Percentiles rank a stretch among this genome's conserved stretches.
Evolutionary conservation across 2,113 vertebrate genomes (phyloP).

Genomic region (Loxodonta africana): DNA sequence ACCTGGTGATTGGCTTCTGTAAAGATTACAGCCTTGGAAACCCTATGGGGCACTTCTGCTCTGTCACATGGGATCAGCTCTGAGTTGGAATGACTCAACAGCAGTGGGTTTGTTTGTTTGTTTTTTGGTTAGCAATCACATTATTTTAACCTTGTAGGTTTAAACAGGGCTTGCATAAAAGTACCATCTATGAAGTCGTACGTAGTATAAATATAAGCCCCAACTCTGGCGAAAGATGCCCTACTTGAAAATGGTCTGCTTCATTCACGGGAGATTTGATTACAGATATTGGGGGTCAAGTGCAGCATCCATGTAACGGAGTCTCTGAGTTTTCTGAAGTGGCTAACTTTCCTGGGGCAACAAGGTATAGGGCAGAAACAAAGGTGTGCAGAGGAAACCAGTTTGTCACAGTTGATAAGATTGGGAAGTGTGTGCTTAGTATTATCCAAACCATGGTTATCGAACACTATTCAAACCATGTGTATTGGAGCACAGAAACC

Average conservation of each 20-base stretch:
- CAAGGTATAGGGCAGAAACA: not conserved
- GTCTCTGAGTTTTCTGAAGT: not conserved
- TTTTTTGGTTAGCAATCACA: no score
- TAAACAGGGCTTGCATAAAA: not conserved
- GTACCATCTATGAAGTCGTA: not conserved
- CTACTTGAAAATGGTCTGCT: not conserved
- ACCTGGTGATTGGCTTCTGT: no score
- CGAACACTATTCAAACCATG: not conserved
- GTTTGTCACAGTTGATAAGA: not conserved
- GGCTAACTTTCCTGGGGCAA: not conserved
- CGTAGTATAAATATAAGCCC: not conserved
- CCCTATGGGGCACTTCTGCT: no score
- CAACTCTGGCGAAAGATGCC: not conserved
- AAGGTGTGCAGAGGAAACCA: not conserved
- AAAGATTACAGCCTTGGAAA: no score
- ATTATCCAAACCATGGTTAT: not conserved
- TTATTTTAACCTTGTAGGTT: no score
- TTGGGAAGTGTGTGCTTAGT: not conserved
- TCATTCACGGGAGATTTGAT: not conserved
- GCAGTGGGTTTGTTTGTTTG: no score
- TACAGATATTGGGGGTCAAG: not conserved
- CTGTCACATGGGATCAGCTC: no score
- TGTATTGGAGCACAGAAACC: not conserved
- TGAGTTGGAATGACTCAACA: no score
- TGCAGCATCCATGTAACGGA: not conserved